Evolutionary conservation across 2,888 invertebrate species (phyloP).

Genomic region (Acholoe squamosa): DNA sequence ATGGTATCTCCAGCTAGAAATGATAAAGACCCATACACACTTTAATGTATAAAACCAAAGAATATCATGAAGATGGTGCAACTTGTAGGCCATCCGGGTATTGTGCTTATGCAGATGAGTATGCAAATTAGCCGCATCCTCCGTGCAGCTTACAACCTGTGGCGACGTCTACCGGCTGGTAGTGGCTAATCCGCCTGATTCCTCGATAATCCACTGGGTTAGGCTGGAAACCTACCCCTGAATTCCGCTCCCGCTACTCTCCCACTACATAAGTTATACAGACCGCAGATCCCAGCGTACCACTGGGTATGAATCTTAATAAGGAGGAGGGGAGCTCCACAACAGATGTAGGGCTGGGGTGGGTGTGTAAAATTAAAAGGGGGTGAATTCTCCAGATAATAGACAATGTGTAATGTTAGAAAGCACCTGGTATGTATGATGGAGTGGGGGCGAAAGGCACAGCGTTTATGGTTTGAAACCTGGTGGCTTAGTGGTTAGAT

Average conservation of each 20-base stretch:
- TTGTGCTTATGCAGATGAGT: slow-evolving; percentile 34
- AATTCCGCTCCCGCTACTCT: too few species aligned
- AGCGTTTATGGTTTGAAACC: neutral
- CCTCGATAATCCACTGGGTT: slow-evolving; percentile 5
- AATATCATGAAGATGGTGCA: neutral
- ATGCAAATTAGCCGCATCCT: neutral
- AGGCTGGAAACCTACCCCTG: too few species aligned
- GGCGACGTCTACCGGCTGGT: neutral
- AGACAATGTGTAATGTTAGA: neutral
- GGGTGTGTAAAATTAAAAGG: neutral
- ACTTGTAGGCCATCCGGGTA: neutral
- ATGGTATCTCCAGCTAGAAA: too few species aligned
- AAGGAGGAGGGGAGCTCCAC: neutral
- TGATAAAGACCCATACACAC: too few species aligned
- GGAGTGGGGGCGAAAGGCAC: neutral
- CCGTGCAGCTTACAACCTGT: slow-evolving; percentile 23
- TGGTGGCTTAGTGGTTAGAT: neutral
- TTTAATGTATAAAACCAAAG: too few species aligned
- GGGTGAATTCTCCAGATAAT: neutral
- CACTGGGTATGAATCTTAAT: slow-evolving; percentile 32
- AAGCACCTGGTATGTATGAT: neutral
- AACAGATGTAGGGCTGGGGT: neutral
- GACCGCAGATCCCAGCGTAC: too few species aligned
- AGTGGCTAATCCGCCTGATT: neutral
- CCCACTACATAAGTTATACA: too few species aligned